Evolutionary conservation across 2,888 invertebrate genomes (phyloP), one percentile per base, ranked within the genome.

Genomic region (Oscheius sp.): DNA sequence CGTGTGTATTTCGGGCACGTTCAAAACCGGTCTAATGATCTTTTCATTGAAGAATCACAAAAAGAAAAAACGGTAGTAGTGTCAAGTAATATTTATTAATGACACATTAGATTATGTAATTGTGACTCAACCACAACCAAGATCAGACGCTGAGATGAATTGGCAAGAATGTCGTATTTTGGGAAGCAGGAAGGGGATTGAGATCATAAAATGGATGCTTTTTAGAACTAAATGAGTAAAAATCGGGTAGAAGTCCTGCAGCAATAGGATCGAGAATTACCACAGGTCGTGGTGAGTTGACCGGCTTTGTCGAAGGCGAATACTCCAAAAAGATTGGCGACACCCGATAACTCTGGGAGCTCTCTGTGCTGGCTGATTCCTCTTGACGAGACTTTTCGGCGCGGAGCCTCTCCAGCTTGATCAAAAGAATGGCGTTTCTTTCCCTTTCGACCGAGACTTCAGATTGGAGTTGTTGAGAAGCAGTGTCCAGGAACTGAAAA

Each of bases 211-310:
- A 70, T 56, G 70, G 71, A 50, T 70, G 67, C 22, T 68, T 63
- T 5, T 67, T 47, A 50, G 75, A 76, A 45, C 76, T 68, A 24
- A 76, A 76, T 22, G 66, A 75, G 38, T 77, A 80, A 57, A 72
- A 47, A 36, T 72, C 70, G 32, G 83, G 81, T 12, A 83, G 63
- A 14, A 83, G 80, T 5, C 83, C 83, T 62, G 83, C 82, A 45
- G 73, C 77, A 44, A 74, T 65, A 49, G 77, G 80, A 54, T 81
- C 78, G 59, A 79, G 68, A 24, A 75, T 67, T n/a, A 68, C 44
- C 28, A 70, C 67, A 54, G 32, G 32, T 54, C 71, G 68, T n/a
- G 67, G 73, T 20, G 68, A 67, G 17, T 71, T 68, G 33, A 64
- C 69, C 20, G 81, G 80, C 59, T 81, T 82, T 47, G 68, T 71